These are phyloP conservation scores for Eristalis tenax DNA, from an alignment of 2,888 invertebrate species.

Conservation along the genomic window DNA sequence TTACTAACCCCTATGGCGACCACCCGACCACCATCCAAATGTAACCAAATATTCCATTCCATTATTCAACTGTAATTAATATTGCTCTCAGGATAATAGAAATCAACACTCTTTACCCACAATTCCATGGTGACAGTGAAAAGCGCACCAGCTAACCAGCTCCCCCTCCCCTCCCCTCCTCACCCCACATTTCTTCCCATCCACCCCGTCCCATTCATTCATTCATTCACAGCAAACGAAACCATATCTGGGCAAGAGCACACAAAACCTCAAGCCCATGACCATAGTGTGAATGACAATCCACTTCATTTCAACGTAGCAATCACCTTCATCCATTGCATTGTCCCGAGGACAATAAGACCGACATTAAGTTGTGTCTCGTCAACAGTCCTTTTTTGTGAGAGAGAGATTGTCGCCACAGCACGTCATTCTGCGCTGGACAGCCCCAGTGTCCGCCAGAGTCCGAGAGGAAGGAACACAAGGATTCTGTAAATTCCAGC, in stretches of 20 bases:
- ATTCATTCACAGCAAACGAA: constrained; percentile 24
- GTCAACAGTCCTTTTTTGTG: constrained; percentile 42
- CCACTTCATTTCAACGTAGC: constrained; percentile 60
- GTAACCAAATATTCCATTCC: constrained; percentile 18
- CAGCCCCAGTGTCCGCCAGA: constrained; percentile 1
- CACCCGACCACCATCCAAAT: background rate
- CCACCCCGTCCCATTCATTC: no score
- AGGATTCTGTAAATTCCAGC: constrained; percentile 37
- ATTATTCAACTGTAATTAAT: constrained; percentile 7
- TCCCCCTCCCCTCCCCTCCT: background rate
- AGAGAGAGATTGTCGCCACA: constrained; percentile 27
- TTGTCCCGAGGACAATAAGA: constrained; percentile 56
- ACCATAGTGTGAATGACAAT: constrained; percentile 49
- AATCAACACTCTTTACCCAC: constrained; percentile 14
- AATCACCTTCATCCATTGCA: constrained; percentile 61
- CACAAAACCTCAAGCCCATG: constrained; percentile 1
- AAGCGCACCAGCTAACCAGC: constrained; percentile 1
- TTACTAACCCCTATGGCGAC: background rate
- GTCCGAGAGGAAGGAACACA: background rate
- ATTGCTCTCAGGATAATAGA: background rate
- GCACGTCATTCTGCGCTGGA: background rate
- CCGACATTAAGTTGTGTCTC: constrained; percentile 57
- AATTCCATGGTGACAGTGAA: constrained; percentile 19
- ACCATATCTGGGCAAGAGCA: constrained; percentile 4
- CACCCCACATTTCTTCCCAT: no score